Evolutionary conservation across 2,888 invertebrate genomes (phyloP).

Genomic region (Abrostola tripartita): DNA sequence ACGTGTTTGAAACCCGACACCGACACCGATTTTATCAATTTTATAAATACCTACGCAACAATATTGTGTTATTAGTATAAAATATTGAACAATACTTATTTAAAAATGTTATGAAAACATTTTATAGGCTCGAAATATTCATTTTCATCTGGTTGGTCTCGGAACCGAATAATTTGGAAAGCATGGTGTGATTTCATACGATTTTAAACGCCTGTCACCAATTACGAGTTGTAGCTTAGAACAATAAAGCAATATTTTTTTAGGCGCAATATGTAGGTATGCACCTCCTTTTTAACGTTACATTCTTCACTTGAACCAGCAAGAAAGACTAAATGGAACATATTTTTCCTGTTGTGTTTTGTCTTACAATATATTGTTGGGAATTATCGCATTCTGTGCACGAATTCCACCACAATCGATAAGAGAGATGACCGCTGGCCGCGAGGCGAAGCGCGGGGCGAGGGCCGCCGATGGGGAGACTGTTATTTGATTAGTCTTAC

Average conservation of each 20-base stretch:
- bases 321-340: conserved; percentile 49
- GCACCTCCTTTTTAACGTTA: neutral
- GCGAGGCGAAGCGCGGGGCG: conserved; percentile 70
- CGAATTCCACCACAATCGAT: conserved; percentile 89
- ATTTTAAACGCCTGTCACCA: conserved; percentile 10
- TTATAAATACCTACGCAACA: too few relatives aligned
- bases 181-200: too few relatives aligned
- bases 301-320: conserved; percentile 25
- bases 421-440: conserved; percentile 88
- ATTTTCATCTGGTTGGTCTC: too few relatives aligned
- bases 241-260: conserved; percentile 22
- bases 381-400: conserved; percentile 88
- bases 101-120: too few relatives aligned
- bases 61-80: too few relatives aligned
- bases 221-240: conserved; percentile 15
- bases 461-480: conserved; percentile 78
- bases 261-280: conserved; percentile 17
- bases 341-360: conserved; percentile 68
- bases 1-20: too few relatives aligned
- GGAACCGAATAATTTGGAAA: too few relatives aligned
- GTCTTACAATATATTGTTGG: conserved; percentile 77
- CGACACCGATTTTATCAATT: too few relatives aligned
- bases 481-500: conserved; percentile 89
- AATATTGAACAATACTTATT: too few relatives aligned
- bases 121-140: too few relatives aligned